Conservation (phyloP, 2,113 vertebrate species). For the Gallinago undulata region DNA sequence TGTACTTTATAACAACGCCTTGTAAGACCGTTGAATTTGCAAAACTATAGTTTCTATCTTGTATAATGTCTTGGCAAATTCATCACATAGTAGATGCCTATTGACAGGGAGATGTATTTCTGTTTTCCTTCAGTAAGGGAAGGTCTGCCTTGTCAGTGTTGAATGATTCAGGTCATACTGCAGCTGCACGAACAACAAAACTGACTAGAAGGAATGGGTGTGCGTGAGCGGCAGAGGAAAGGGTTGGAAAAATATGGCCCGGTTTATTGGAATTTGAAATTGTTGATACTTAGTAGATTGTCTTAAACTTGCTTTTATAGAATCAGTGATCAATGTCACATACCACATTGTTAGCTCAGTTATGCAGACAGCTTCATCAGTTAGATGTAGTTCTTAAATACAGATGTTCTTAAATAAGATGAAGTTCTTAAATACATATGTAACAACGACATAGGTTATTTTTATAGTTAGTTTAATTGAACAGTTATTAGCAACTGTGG, state of each 20-base stretch:
- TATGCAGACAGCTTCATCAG: not conserved
- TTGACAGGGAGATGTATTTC: not conserved
- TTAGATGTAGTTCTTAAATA: not conserved
- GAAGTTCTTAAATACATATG: not conserved
- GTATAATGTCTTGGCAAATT: not conserved
- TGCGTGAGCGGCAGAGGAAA: not conserved
- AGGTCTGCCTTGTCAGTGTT: not conserved
- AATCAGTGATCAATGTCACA: not conserved
- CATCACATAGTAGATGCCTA: not conserved
- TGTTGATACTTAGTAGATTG: not conserved
- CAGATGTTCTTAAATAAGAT: not conserved
- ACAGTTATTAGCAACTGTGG: not conserved
- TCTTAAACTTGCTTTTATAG: not conserved
- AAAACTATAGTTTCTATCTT: not conserved
- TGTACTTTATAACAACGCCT: not conserved
- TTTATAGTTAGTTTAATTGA: conserved; percentile 4
- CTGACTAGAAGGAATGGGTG: not conserved
- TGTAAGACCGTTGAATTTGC: not conserved
- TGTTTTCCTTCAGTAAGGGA: not conserved
- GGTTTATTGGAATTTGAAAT: not conserved
- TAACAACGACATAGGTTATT: not conserved
- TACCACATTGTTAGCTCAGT: not conserved
- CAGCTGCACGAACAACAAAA: not conserved
- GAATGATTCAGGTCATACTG: not conserved
- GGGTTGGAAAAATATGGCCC: not conserved